Conservation (phyloP, 2,888 invertebrate genomes). For the Helicoverpa assulta region DNA sequence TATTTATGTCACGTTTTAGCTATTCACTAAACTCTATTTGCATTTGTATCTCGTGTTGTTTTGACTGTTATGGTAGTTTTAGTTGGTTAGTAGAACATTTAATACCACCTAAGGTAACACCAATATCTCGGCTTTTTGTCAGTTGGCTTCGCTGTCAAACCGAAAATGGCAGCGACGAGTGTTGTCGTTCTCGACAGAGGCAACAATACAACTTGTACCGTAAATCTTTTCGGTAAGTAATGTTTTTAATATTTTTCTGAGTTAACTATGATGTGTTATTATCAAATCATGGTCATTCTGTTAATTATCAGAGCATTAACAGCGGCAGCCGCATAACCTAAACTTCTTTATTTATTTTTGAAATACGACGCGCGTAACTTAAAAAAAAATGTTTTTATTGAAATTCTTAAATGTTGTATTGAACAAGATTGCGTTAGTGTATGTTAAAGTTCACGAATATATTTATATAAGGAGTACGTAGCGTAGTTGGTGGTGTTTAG, state of each 20-base stretch:
- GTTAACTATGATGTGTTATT: constrained; percentile 26
- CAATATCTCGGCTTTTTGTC: constrained; percentile 71
- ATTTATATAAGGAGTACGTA: constrained; percentile 34
- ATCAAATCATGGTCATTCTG: constrained; percentile 20
- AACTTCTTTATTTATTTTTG: constrained; percentile 80
- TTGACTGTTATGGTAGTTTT: constrained; percentile 26
- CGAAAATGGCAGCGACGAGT: constrained; percentile 96
- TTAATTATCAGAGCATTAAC: constrained; percentile 47
- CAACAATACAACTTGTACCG: constrained; percentile 98
- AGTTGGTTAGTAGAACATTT: constrained; percentile 12
- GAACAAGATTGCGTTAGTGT: constrained; percentile 7
- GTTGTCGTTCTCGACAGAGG: constrained; percentile 98
- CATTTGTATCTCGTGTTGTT: background rate
- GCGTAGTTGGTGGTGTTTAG: constrained; percentile 65
- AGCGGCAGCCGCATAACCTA: constrained; percentile 77
- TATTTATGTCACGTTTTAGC: no score
- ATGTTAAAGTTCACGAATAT: constrained; percentile 26
- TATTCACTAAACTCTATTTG: no score
- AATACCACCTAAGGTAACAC: constrained; percentile 46
- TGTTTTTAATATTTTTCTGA: constrained; percentile 52
- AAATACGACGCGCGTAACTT: constrained; percentile 85
- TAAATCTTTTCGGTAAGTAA: constrained; percentile 97
- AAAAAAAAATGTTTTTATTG: constrained; percentile 68
- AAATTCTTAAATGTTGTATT: constrained; percentile 19
- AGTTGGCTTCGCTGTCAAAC: constrained; percentile 88